A percentile compares a stretch with the other conserved stretches of the same genome.
These are phyloP conservation scores for Parelbella ahira DNA, from an alignment of 2,888 invertebrate species.

Conservation along the genomic window DNA sequence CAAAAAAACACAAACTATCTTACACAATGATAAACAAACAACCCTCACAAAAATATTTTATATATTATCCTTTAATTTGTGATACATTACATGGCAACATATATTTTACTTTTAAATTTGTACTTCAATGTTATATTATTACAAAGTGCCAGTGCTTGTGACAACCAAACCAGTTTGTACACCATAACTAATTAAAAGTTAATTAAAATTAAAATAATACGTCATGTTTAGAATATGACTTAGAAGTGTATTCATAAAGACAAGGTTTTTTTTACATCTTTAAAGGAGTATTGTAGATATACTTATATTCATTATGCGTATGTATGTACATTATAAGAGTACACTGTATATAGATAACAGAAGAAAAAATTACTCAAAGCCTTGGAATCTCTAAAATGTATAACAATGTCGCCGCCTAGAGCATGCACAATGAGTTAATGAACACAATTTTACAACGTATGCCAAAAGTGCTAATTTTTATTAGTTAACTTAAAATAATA, in stretches of 20 bases:
- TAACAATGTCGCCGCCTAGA: too few relatives aligned
- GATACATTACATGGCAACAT: slow-evolving; percentile 56
- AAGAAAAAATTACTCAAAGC: too few relatives aligned
- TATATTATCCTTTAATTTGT: slow-evolving; percentile 29
- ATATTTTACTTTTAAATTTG: slow-evolving; percentile 50
- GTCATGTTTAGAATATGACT: slow-evolving; percentile 15
- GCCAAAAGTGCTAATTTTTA: too few relatives aligned
- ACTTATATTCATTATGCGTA: too few relatives aligned
- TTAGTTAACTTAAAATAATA: too few relatives aligned
- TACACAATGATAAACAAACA: slow-evolving; percentile 21
- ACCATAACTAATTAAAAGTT: slow-evolving; percentile 3
- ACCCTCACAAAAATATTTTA: slow-evolving; percentile 20
- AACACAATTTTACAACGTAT: too few relatives aligned
- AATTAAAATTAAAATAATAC: slow-evolving; percentile 7
- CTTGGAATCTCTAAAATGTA: too few relatives aligned
- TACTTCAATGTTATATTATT: slow-evolving; percentile 46
- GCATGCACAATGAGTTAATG: too few relatives aligned
- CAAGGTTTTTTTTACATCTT: slow-evolving; percentile 2
- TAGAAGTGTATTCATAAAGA: slow-evolving; percentile 8
- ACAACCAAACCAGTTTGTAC: slow-evolving; percentile 13
- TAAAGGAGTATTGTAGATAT: too few relatives aligned
- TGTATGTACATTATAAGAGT: too few relatives aligned
- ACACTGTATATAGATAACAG: too few relatives aligned
- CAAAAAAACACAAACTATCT: too few relatives aligned
- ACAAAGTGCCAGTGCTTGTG: slow-evolving; percentile 20